Evolutionary conservation across 2,888 invertebrate genomes (phyloP), one percentile per base, ranked within the genome.

Genomic region (Gymnosoma rotundatum): DNA sequence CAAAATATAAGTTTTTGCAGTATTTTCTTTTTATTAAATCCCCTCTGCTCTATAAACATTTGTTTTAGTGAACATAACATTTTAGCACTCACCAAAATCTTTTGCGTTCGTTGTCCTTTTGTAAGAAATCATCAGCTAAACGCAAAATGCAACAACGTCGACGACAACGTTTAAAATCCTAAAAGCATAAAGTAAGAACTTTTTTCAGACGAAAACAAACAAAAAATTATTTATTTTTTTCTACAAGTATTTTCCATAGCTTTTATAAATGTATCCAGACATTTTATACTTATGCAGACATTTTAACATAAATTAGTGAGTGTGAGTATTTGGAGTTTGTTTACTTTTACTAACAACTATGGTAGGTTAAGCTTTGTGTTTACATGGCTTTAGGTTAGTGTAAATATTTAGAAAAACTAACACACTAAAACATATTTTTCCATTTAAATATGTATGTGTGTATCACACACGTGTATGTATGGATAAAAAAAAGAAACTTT

Each of bases 331-430:
- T 54, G 52, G 54, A 54, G 52, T 78, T 63, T 69, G 16, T 42
- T 61, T 54, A 18, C 50, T 63, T 70, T 25, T 42, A 21, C 48
- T 48, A 45, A 12, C 48, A 48, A 58, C 58, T 58, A 66, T 70
- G 67, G 67, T 48, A 80, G 67, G 81, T 74, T 84, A 74, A 64
- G 64, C 86, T 74, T 86, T 86, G 58, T 84, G 82, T 86, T 87
- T 87, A 72, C 84, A 86, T 86, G 86, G 83, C 86, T 87, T 87
- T 86, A 85, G 87, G 87, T 87, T 86, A 86, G 85, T 86, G 81
- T 72, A 86, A 86, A 84, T 75, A 82, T 56, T 74, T 72, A 67
- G 25, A 75, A 50, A 63, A 42, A 67, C 50, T 63, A 54, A 42
- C 61, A 78, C 36, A 48, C 16, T 7, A 4, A 61, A 2, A 63